phyloP scores from a whole-genome alignment of 2,113 vertebrate genomes.

The Elephantulus edwardii region DNA sequence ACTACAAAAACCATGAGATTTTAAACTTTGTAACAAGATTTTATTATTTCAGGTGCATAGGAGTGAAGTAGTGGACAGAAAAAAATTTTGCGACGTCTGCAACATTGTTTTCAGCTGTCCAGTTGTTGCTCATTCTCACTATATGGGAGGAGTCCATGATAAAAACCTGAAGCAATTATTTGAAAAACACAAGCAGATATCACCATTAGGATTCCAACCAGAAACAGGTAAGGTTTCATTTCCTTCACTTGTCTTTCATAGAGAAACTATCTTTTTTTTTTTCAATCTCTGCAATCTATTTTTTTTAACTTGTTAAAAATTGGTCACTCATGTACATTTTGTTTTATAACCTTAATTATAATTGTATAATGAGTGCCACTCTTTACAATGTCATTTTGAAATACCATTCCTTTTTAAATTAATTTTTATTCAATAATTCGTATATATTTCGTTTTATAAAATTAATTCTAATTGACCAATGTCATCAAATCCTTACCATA shows the following conservation, averaged over 20 bases:
- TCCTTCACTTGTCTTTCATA: background rate
- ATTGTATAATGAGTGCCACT: too few relatives aligned
- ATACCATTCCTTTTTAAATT: too few relatives aligned
- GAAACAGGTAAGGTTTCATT: slow-evolving; percentile 75
- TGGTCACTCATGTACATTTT: too few relatives aligned
- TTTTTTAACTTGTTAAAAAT: too few relatives aligned
- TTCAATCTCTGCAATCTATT: background rate
- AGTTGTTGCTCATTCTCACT: slow-evolving; percentile 88
- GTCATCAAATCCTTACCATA: too few relatives aligned
- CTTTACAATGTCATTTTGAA: too few relatives aligned
- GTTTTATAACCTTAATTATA: too few relatives aligned
- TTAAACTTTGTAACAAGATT: slow-evolving; percentile 52
- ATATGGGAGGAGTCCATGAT: slow-evolving; percentile 88
- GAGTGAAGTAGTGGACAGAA: slow-evolving; percentile 75
- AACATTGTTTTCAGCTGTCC: slow-evolving; percentile 89
- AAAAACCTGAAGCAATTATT: slow-evolving; percentile 84
- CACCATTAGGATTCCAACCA: slow-evolving; percentile 57
- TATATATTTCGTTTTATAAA: too few relatives aligned
- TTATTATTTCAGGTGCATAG: slow-evolving; percentile 81
- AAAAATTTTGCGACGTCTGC: slow-evolving; percentile 89
- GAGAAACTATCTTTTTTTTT: slow-evolving; percentile 9
- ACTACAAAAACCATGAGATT: slow-evolving; percentile 12
- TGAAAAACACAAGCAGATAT: slow-evolving; percentile 33
- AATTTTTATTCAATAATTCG: too few relatives aligned
- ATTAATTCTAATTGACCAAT: too few relatives aligned